Base-by-base conservation (phyloP, 2,888 invertebrate genomes). In the Emmelina monodactyla region DNA sequence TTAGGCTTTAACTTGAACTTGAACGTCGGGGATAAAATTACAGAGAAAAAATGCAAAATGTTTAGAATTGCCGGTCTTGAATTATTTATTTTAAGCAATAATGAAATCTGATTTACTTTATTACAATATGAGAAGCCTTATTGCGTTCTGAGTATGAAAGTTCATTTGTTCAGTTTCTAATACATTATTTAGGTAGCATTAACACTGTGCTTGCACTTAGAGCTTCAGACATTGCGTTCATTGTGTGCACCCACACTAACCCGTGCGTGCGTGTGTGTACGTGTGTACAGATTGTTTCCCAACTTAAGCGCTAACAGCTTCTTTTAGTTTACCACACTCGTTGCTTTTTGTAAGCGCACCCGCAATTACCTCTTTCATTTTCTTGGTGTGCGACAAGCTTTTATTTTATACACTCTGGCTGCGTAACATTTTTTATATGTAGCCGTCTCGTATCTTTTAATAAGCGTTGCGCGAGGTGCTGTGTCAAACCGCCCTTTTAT, bases 281-380 rank as follows among this genome's bases (percentile, higher is more conserved):
- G 25, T 25, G n/a, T n/a, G n/a, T 54, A 53, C 55, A 52, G 52
- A 59, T 56, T 57, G 25, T 25, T n/a, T 49, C 55, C 48, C 56
- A 53, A 55, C 58, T 62, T 58, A 55, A 25, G 49, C 58, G 50
- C 51, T 59, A 59, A 64, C 62, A 59, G 59, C 62, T 66, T 62
- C 64, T 63, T 66, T 66, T 62, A 64, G 59, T 69, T 65, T 61
- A 61, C 58, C 55, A 60, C 29, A 25, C 61, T 55, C 55, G 51
- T 46, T 53, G 55, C 55, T 64, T 65, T 70, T 60, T 64, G 63
- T 66, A 44, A 53, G 49, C 53, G 50, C 50, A 54, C 55, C 61
- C 60, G 62, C 68, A 66, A 71, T 72, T 71, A 69, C 67, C 67
- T 61, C 62, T 63, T 67, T 69, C 61, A 62, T 56, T 58, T 56